Evolutionary conservation across 2,888 invertebrate genomes (phyloP).

Genomic region (Leptinotarsa rubiginosa): DNA sequence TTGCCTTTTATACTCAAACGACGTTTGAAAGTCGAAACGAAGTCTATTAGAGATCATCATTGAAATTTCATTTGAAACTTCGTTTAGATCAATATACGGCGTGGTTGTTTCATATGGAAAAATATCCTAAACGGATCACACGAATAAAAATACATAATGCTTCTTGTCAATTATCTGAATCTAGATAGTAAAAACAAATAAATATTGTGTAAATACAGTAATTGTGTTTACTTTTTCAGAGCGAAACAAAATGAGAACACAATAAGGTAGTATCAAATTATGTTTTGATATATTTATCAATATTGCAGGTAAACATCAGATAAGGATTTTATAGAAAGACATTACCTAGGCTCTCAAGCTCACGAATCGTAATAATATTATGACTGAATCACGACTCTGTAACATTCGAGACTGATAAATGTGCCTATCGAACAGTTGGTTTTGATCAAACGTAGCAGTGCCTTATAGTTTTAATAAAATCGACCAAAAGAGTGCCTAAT

Average conservation of each 20-base stretch:
- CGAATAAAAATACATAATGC: too few relatives aligned
- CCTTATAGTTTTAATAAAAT: conserved; percentile 22
- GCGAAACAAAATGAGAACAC: conserved; percentile 16
- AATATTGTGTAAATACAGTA: too few relatives aligned
- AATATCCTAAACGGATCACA: too few relatives aligned
- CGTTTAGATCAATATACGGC: too few relatives aligned
- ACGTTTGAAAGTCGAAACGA: too few relatives aligned
- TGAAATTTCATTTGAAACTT: too few relatives aligned
- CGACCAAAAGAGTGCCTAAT: conserved; percentile 35
- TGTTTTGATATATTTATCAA: conserved; percentile 4
- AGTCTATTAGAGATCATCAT: too few relatives aligned
- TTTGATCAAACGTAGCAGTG: conserved; percentile 6
- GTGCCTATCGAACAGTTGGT: conserved; percentile 16
- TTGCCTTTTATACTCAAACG: too few relatives aligned
- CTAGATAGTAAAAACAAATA: too few relatives aligned
- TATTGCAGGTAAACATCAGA: conserved; percentile 18
- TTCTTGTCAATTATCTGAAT: too few relatives aligned
- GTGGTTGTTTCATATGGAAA: too few relatives aligned
- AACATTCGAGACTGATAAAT: conserved; percentile 2
- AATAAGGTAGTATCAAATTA: too few relatives aligned
- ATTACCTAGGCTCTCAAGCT: background rate
- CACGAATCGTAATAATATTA: background rate
- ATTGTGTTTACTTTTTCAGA: background rate
- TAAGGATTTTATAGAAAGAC: conserved; percentile 8
- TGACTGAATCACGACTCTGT: conserved; percentile 15